A percentile compares a stretch with the other conserved stretches of the same genome.
Evolutionary conservation across 2,113 vertebrate genomes (phyloP).

Genomic region (Orycteropus afer): DNA sequence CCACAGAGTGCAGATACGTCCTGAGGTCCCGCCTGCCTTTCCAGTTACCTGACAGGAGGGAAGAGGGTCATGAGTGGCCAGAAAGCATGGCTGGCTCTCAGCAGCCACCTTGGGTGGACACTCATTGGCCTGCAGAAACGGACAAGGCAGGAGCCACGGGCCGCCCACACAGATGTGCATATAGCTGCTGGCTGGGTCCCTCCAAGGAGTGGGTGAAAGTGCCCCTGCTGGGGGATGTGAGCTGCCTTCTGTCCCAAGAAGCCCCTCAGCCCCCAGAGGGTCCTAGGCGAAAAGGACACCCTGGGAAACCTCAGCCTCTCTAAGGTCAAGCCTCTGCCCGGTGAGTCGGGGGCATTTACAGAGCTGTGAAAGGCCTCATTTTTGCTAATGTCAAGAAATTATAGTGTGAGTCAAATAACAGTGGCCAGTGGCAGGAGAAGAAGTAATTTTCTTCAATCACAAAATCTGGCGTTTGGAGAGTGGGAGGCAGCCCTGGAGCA

Average conservation of each 20-base stretch:
- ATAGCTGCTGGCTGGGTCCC: neutral
- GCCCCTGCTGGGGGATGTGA: accelerated
- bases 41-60: conserved; percentile 72
- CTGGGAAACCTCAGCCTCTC: neutral
- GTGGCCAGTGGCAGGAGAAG: conserved; percentile 22
- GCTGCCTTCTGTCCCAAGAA: neutral
- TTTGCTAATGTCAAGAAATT: conserved; percentile 63
- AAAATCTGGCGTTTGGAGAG: conserved; percentile 48
- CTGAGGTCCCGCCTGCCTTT: conserved; percentile 81
- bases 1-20: conserved; percentile 84
- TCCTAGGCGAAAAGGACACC: neutral
- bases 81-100: conserved; percentile 28
- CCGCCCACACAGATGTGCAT: accelerated
- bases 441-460: conserved; percentile 29
- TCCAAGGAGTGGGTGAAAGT: neutral
- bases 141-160: conserved; percentile 18
- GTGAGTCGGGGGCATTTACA: conserved; percentile 27
- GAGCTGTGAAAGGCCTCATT: conserved; percentile 57
- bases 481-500: neutral
- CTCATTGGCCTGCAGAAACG: conserved; percentile 56
- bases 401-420: conserved; percentile 9
- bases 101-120: conserved; percentile 77
- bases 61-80: neutral
- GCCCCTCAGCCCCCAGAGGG: neutral
- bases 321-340: conserved; percentile 56